These are phyloP conservation scores for Centropus bengalensis DNA, from an alignment of 2,113 vertebrate species.

Conservation along the genomic window DNA sequence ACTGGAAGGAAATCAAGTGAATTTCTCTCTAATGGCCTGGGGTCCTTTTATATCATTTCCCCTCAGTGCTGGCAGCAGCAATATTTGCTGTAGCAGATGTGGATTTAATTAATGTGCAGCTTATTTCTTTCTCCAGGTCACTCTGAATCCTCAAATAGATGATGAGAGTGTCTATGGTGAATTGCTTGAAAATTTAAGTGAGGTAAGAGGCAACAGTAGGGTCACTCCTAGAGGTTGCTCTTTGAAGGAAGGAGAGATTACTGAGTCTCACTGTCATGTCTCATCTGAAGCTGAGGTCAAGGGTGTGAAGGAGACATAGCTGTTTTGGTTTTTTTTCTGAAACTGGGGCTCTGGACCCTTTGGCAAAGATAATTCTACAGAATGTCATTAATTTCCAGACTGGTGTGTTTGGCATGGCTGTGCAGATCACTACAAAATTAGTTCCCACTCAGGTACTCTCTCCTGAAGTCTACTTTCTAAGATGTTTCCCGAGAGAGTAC, in stretches of 20 bases:
- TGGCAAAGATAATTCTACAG: neutral
- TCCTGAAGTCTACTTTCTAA: neutral
- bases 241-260: neutral
- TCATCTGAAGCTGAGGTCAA: neutral
- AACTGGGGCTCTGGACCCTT: neutral
- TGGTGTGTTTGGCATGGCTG: accelerated
- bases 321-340: neutral
- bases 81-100: slow-evolving; percentile 36
- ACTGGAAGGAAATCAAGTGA: slow-evolving; percentile 24
- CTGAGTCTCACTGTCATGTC: neutral
- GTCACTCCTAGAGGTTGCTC: neutral
- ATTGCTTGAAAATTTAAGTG: neutral
- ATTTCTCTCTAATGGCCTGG: neutral
- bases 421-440: neutral
- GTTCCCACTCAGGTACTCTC: neutral
- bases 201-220: neutral
- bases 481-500: neutral
- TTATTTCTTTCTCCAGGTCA: slow-evolving; percentile 22
- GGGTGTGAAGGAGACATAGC: neutral
- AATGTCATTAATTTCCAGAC: neutral
- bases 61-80: slow-evolving; percentile 29
- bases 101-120: slow-evolving; percentile 45
- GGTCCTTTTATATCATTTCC: slow-evolving; percentile 36
- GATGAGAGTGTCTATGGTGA: neutral
- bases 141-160: neutral